phyloP scores from a whole-genome alignment of 2,797 vertebrate species.

The Astyanax mexicanus region DNA sequence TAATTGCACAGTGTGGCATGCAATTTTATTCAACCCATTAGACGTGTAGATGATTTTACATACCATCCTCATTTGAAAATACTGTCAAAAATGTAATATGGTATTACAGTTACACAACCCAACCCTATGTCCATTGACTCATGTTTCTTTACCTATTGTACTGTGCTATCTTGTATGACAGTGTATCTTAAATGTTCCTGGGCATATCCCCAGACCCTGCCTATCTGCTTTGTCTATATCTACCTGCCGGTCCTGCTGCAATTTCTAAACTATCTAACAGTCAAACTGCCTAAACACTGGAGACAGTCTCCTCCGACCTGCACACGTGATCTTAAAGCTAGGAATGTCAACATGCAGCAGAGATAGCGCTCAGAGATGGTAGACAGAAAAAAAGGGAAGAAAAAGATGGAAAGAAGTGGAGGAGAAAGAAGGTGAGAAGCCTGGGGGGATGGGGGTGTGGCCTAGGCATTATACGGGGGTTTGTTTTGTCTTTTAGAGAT shows the following conservation, averaged over 20 bases:
- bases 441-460: not conserved
- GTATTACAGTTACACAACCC: too few species aligned
- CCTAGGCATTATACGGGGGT: not conserved
- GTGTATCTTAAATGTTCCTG: not conserved
- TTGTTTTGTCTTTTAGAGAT: constrained; percentile 56
- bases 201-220: not conserved
- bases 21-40: too few species aligned
- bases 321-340: not conserved
- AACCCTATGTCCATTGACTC: too few species aligned
- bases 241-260: not conserved
- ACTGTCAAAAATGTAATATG: too few species aligned
- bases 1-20: too few species aligned
- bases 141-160: not conserved
- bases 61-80: too few species aligned
- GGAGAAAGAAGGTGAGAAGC: not conserved
- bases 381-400: not conserved
- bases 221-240: constrained; percentile 3
- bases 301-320: not conserved
- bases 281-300: constrained; percentile 6
- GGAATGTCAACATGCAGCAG: not conserved
- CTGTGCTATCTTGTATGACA: not conserved
- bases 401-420: not conserved
- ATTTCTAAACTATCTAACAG: not conserved
- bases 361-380: constrained; percentile 27
- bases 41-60: too few species aligned